phyloP scores from a whole-genome alignment of 92 coral and sea anemone species.

The Zoanthus gigantus region DNA sequence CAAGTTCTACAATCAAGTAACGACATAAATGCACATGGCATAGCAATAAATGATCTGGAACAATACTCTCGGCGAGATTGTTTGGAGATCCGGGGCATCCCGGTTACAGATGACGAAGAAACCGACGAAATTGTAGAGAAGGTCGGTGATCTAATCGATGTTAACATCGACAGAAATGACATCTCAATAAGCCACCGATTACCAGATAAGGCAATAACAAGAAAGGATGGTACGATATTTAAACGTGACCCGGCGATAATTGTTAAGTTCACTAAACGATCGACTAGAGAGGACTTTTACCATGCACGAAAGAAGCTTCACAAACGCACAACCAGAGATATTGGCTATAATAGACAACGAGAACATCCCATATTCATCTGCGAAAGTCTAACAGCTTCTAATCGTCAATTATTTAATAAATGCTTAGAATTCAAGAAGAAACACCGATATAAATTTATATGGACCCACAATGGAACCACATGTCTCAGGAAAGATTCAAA shows the following conservation, averaged over 20 bases:
- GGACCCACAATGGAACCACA: not conserved
- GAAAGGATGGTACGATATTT: slow-evolving; percentile 5
- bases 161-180: slow-evolving; percentile 7
- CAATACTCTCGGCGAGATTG: slow-evolving; percentile 16
- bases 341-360: slow-evolving; percentile 23
- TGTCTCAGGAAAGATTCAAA: slow-evolving; percentile 25
- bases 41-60: not conserved
- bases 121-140: slow-evolving; percentile 30
- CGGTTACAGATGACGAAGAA: not conserved
- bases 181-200: slow-evolving; percentile 35
- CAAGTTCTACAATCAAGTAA: not conserved
- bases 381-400: slow-evolving; percentile 21
- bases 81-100: slow-evolving; percentile 3
- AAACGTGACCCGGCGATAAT: slow-evolving; percentile 31
- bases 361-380: slow-evolving; percentile 21
- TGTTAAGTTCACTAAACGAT: slow-evolving; percentile 16
- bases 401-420: slow-evolving; percentile 21
- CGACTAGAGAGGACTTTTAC: slow-evolving; percentile 33
- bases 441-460: slow-evolving; percentile 6
- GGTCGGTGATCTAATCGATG: slow-evolving; percentile 23
- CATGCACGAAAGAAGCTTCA: slow-evolving; percentile 14
- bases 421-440: slow-evolving; percentile 21
- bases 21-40: not conserved
- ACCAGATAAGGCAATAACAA: slow-evolving; percentile 14
- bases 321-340: slow-evolving; percentile 17